Percentiles rank a stretch among this genome's conserved stretches.
phyloP scores from a whole-genome alignment of 1,140 invertebrate genomes.

The Pseudobourletiella spinata region DNA sequence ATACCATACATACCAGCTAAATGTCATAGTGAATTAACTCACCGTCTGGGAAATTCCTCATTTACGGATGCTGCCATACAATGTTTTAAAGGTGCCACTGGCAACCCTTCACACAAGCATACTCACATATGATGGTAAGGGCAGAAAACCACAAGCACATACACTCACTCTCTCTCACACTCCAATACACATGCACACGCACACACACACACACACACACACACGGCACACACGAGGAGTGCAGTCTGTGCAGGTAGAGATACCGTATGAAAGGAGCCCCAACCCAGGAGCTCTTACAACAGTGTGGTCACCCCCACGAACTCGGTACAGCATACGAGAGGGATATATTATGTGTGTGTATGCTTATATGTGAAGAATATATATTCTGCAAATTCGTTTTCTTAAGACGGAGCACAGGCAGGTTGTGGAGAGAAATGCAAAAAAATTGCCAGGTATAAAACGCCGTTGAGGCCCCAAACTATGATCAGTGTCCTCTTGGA shows the following conservation, averaged over 20 bases:
- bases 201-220: not conserved
- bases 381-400: constrained; percentile 33
- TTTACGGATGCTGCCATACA: too few species aligned
- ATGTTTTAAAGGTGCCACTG: too few species aligned
- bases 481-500: constrained; percentile 28
- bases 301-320: constrained; percentile 22
- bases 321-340: not conserved
- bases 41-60: too few species aligned
- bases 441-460: constrained; percentile 37
- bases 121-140: too few species aligned
- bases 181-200: too few species aligned
- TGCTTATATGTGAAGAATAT: not conserved
- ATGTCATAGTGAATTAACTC: too few species aligned
- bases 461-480: constrained; percentile 30
- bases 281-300: not conserved
- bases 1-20: too few species aligned
- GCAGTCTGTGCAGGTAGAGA: too few species aligned
- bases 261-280: constrained; percentile 6
- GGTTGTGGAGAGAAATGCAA: constrained; percentile 19
- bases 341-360: not conserved
- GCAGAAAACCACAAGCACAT: too few species aligned
- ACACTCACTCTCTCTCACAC: too few species aligned
- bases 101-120: too few species aligned
- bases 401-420: not conserved
- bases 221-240: too few species aligned